Evolutionary conservation across 2,888 invertebrate genomes (phyloP), one percentile per base, ranked within the genome.

Genomic region (Drosophila suboccidentalis): DNA sequence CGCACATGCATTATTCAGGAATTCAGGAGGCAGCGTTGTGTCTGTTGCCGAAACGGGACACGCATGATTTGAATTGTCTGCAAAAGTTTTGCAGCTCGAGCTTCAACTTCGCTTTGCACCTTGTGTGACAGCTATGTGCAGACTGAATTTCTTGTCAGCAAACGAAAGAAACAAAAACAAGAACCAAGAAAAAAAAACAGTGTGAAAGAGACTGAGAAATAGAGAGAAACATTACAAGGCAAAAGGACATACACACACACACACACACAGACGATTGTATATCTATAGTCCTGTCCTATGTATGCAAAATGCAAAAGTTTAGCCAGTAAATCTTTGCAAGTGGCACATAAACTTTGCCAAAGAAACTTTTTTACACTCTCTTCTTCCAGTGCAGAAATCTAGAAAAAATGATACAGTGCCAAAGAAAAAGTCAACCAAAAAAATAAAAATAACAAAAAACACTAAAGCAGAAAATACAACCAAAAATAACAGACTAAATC

Each of bases 271-370:
- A 64, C 17, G 62, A 46, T 49, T 59, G 60, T 49, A 57, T 58
- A 67, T 69, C 55, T 55, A 63, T 38, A 49, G 53, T 46, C 44
- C 63, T 65, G 65, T 61, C 51, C 66, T 59, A 54, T 79, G 77
- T 87, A 85, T 85, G 84, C 89, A 89, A 89, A 84, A 86, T 89
- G 86, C 75, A 80, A 89, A 86, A 86, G 85, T 86, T 86, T 87
- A 69, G 82, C 87, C 77, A 89, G 85, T 86, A 89, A 89, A 86
- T 86, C 89, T 89, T 86, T 81, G 87, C 87, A 86, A 87, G 86
- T 86, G 86, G 85, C 87, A 89, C 89, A 84, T 87, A 86, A 86
- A 86, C 82, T 86, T 89, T 88, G 76, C 70, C 83, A 78, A 86
- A 75, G 78, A 86, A 84, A 84, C 83, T 87, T 87, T 83, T 71